These are phyloP conservation scores for Gymnogyps californianus DNA, from an alignment of 2,113 vertebrate genomes.

Conservation along the genomic window DNA sequence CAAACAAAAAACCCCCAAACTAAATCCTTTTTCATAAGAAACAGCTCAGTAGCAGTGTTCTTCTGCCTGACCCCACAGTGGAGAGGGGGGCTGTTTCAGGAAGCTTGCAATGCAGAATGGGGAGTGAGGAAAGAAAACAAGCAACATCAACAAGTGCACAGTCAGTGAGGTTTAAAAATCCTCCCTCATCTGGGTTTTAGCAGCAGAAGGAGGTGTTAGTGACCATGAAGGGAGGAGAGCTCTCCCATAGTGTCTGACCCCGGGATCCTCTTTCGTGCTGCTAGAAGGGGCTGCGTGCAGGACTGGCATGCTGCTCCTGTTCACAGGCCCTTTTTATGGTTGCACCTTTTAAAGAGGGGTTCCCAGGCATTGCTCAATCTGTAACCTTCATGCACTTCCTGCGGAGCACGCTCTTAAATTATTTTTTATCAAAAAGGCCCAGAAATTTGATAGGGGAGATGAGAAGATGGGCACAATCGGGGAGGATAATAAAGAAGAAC, in stretches of 20 bases:
- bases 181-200: not conserved
- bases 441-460: conserved; percentile 70
- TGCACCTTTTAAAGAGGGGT: not conserved
- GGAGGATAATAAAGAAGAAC: conserved; percentile 66
- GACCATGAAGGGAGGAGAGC: not conserved
- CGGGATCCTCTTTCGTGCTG: not conserved
- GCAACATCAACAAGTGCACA: not conserved
- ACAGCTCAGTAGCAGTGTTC: not conserved
- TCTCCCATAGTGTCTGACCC: not conserved
- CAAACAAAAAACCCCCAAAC: too few species aligned
- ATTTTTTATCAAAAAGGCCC: conserved; percentile 67
- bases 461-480: conserved; percentile 50
- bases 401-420: conserved; percentile 25
- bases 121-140: not conserved
- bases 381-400: conserved; percentile 13
- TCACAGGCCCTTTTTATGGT: not conserved
- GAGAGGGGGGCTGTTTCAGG: not conserved
- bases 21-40: not conserved
- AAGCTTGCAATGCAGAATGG: not conserved
- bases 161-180: not conserved
- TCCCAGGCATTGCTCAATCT: conserved; percentile 31
- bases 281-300: not conserved
- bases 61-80: not conserved
- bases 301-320: rapidly evolving
- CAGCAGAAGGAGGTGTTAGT: not conserved